Base-by-base conservation (phyloP, 2,113 vertebrate genomes). In the Terrapene triunguis region DNA sequence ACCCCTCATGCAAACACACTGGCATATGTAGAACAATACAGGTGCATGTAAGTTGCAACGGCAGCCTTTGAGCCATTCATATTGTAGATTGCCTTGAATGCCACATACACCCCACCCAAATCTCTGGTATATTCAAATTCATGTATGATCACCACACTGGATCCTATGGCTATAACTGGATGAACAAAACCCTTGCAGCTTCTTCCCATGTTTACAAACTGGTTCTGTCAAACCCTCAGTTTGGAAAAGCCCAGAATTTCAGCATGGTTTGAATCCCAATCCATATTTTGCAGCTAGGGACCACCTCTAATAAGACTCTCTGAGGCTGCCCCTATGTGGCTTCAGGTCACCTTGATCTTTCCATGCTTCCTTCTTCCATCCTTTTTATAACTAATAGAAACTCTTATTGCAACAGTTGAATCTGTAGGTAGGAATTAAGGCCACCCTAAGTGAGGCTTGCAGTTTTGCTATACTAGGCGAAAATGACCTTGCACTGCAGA, bases 301-400 rank as follows among this genome's bases (percentile, higher is more conserved):
- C 14, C 4, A 87, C 86, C n/a, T 10, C 6, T 29, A 42, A 8
- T 82, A 80, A 5, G 22, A 19, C 1, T 0, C 0, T 0, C 9
- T 14, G 25, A 80, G 72, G 11, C 50, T 38, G 4, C 47, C 47
- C 22, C 53, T 55, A 3, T 24, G 47, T 51, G 44, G 72, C 80
- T 88, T 10, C 22, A 83, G 84, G 21, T 27, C 38, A 47, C 42
- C 42, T 27, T 78, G 12, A 32, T 29, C 1, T 3, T 44, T 14
- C 95, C 22, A 59, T 51, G 88, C 78, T 27, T 55, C 50, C 21
- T 88, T 72, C 76, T 83, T 54, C 42, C 57, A 59, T 53, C 48
- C 5, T 35, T 55, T 21, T 59, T 62, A 79, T 12, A 76, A 83
- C 87, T 85, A 35, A 87, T 51, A 10, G 1, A 35, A 94, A 59